These are phyloP conservation scores for Perithous albicinctus DNA, from an alignment of 2,888 invertebrate species.

Conservation along the genomic window DNA sequence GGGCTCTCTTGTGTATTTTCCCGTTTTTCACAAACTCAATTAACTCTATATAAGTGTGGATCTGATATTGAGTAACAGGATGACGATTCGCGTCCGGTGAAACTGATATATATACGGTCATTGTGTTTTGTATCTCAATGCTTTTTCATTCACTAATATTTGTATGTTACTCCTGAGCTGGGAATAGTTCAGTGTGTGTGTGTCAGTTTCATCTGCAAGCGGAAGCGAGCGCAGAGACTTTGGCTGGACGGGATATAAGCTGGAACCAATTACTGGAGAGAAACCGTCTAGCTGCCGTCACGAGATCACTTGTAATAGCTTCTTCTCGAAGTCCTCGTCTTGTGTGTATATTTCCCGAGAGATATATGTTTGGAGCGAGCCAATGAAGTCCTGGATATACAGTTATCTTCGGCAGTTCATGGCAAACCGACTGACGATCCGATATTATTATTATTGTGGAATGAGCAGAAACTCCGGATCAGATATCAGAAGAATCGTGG, in stretches of 20 bases:
- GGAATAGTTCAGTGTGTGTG: background rate
- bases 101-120: slow-evolving; percentile 22
- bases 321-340: slow-evolving; percentile 22
- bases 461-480: background rate
- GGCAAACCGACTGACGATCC: background rate
- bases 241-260: slow-evolving; percentile 27
- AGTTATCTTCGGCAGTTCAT: slow-evolving; percentile 21
- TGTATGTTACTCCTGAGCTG: background rate
- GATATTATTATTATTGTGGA: slow-evolving; percentile 13
- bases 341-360: slow-evolving; percentile 38
- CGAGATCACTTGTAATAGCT: slow-evolving; percentile 62
- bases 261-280: slow-evolving; percentile 60
- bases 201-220: slow-evolving; percentile 13
- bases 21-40: background rate
- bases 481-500: background rate
- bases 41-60: background rate
- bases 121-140: background rate
- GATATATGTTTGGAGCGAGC: background rate
- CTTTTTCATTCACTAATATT: background rate
- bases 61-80: background rate
- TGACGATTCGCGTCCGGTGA: slow-evolving; percentile 23
- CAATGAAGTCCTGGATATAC: slow-evolving; percentile 19
- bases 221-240: slow-evolving; percentile 43
- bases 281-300: slow-evolving; percentile 58
- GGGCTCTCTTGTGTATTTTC: slow-evolving; percentile 1